These are phyloP conservation scores for Eugnorisma glareosa DNA, from an alignment of 2,888 invertebrate genomes.

Conservation along the genomic window DNA sequence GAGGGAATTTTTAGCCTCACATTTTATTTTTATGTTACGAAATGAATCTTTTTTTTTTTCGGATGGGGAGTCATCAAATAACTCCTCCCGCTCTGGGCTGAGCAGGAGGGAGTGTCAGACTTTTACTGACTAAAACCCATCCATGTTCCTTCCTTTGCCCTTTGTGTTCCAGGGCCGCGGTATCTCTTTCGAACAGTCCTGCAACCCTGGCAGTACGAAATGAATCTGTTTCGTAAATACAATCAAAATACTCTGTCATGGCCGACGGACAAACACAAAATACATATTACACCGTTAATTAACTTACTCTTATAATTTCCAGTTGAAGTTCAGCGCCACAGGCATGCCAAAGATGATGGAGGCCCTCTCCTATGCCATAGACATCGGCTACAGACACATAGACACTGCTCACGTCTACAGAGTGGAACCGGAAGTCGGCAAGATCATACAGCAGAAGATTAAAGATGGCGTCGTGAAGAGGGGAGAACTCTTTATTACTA, in stretches of 20 bases:
- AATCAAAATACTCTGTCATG: neutral
- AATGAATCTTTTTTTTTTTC: too few relatives aligned
- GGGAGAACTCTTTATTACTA: conserved; percentile 93
- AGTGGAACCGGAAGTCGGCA: conserved; percentile 93
- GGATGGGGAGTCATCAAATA: too few relatives aligned
- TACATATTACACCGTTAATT: neutral
- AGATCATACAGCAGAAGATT: conserved; percentile 91
- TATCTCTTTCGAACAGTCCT: too few relatives aligned
- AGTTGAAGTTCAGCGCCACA: conserved; percentile 72
- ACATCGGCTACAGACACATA: conserved; percentile 94
- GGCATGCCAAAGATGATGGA: conserved; percentile 83
- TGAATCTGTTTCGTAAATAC: too few relatives aligned
- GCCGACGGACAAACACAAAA: neutral
- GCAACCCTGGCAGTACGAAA: too few relatives aligned
- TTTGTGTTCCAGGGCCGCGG: too few relatives aligned
- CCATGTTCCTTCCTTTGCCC: too few relatives aligned
- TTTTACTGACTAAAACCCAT: too few relatives aligned
- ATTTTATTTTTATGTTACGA: too few relatives aligned
- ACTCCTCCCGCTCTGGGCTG: too few relatives aligned
- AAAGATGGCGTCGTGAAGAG: conserved; percentile 92
- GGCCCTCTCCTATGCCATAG: conserved; percentile 93
- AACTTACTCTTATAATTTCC: conserved; percentile 21
- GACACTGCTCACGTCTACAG: conserved; percentile 94
- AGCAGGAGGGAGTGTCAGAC: too few relatives aligned
- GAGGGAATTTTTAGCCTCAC: too few relatives aligned